Evolutionary conservation across 1,140 invertebrate species (phyloP).

Genomic region (Geopemphigus sp.): DNA sequence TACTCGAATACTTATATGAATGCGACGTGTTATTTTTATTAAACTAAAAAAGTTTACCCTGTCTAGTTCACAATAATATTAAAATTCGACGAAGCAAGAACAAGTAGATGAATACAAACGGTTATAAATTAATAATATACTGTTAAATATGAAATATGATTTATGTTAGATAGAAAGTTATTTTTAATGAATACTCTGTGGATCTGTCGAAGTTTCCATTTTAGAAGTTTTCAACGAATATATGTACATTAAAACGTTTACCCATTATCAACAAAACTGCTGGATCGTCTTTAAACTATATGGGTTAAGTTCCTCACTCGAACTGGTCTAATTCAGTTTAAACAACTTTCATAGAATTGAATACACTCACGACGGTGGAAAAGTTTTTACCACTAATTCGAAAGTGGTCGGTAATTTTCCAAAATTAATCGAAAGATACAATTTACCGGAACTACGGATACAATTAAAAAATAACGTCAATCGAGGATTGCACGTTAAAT

Average conservation of each 20-base stretch:
- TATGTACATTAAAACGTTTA: conserved; percentile 27
- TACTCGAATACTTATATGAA: no score
- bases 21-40: no score
- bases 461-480: conserved; percentile 21
- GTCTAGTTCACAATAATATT: no score
- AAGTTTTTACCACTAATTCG: conserved; percentile 42
- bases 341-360: conserved; percentile 31
- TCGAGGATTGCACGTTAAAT: not conserved
- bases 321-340: conserved; percentile 41
- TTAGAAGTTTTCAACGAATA: conserved; percentile 33
- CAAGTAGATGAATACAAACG: no score
- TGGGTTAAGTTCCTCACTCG: conserved; percentile 32
- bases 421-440: conserved; percentile 18
- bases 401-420: conserved; percentile 35
- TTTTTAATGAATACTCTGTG: conserved; percentile 16
- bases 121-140: not conserved
- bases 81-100: no score
- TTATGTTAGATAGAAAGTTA: not conserved
- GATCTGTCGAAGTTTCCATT: conserved; percentile 11
- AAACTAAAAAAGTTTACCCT: no score
- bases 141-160: not conserved
- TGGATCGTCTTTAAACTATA: conserved; percentile 32
- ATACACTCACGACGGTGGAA: conserved; percentile 10
- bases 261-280: conserved; percentile 30
- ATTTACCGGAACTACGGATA: not conserved